Conservation (phyloP, 2,888 invertebrate genomes). For the Apocheima hispidaria region DNA sequence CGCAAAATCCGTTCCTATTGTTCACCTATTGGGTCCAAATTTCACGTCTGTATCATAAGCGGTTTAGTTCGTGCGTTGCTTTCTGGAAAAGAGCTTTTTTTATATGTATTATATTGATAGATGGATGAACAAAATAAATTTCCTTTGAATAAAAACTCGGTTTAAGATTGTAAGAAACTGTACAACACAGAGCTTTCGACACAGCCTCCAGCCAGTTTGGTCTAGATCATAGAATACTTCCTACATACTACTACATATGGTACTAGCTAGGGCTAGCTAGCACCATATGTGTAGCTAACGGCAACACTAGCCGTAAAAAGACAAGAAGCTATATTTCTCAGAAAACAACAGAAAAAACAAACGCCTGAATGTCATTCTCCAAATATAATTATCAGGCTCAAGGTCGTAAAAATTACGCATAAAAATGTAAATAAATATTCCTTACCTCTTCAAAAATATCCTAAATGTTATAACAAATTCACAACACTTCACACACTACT, state of each 20-base stretch:
- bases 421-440: slow-evolving; percentile 36
- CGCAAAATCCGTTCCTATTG: no score
- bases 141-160: slow-evolving; percentile 24
- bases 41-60: no score
- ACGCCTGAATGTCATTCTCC: slow-evolving; percentile 30
- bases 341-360: slow-evolving; percentile 39
- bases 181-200: slow-evolving; percentile 48
- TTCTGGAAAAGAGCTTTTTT: neutral
- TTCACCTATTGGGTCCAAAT: no score
- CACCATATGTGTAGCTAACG: slow-evolving; percentile 52
- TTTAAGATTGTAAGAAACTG: slow-evolving; percentile 11
- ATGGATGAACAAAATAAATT: neutral
- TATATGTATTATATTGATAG: neutral
- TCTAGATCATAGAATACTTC: slow-evolving; percentile 48
- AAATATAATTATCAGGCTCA: slow-evolving; percentile 31
- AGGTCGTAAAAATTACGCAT: slow-evolving; percentile 43
- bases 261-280: slow-evolving; percentile 38
- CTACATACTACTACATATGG: no score
- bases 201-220: slow-evolving; percentile 44
- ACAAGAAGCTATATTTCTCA: slow-evolving; percentile 44
- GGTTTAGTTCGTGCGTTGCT: neutral
- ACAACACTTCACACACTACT: slow-evolving; percentile 42
- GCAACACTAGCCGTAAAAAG: slow-evolving; percentile 51
- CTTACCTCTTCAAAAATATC: slow-evolving; percentile 28
- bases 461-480: slow-evolving; percentile 29